These are phyloP conservation scores for Julus scandinavius DNA, from an alignment of 2,888 invertebrate genomes.

Conservation along the genomic window DNA sequence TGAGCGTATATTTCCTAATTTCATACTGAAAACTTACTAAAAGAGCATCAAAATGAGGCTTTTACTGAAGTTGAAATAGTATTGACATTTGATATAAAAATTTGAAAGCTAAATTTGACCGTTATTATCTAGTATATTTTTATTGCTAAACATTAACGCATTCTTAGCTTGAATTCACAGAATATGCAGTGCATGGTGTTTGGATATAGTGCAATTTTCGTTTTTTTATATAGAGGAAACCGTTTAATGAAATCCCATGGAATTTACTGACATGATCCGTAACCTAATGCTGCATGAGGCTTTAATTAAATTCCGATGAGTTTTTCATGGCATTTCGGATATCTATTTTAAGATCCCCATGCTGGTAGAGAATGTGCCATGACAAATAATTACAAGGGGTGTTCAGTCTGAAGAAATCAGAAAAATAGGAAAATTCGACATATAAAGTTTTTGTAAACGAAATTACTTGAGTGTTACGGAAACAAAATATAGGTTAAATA, in stretches of 20 bases:
- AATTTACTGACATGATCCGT: background rate
- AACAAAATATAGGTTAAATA: slow-evolving; percentile 3
- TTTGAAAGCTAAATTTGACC: background rate
- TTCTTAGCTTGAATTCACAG: background rate
- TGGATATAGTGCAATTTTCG: background rate
- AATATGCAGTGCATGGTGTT: background rate
- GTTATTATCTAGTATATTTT: background rate
- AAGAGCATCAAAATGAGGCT: too few species aligned
- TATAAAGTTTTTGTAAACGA: background rate
- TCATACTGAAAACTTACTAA: too few species aligned
- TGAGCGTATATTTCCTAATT: too few species aligned
- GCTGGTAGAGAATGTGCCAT: background rate
- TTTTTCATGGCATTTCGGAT: background rate
- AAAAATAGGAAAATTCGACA: background rate
- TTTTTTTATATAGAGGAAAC: background rate
- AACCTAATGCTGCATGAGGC: background rate
- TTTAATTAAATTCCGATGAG: background rate
- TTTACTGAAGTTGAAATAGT: too few species aligned
- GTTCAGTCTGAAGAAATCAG: background rate
- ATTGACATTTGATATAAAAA: background rate
- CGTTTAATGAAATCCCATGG: background rate
- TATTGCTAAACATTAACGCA: background rate
- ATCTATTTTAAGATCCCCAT: background rate
- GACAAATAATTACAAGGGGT: background rate
- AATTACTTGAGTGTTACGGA: background rate